These are phyloP conservation scores for Lethenteron camtschaticum DNA, from an alignment of 2,113 vertebrate genomes.

Conservation along the genomic window DNA sequence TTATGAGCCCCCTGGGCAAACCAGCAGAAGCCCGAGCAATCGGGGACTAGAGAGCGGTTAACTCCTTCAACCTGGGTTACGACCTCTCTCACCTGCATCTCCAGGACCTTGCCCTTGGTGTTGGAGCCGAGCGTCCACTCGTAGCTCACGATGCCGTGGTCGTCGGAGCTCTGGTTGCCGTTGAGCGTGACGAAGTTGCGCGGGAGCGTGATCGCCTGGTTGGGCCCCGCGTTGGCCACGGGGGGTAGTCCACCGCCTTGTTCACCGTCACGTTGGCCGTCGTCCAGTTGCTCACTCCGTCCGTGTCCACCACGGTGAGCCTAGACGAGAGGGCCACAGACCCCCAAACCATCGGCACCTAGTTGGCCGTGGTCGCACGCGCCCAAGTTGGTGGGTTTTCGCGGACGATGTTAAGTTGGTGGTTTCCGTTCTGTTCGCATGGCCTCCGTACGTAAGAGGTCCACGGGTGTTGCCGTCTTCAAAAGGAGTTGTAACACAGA, in stretches of 20 bases:
- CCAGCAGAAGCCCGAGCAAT: neutral
- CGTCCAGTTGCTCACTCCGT: conserved; percentile 58
- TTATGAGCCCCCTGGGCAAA: neutral
- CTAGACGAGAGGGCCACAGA: conserved; percentile 18
- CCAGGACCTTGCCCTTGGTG: conserved; percentile 90
- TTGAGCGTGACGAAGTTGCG: conserved; percentile 64
- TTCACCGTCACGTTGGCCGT: conserved; percentile 56
- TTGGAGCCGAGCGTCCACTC: conserved; percentile 84
- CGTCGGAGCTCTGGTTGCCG: conserved; percentile 76
- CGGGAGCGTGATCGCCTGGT: conserved; percentile 80
- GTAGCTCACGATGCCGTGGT: conserved; percentile 64
- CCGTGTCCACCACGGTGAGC: conserved; percentile 72
- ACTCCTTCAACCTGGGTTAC: neutral
- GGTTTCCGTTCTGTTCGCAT: neutral
- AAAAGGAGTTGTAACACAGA: too few relatives aligned
- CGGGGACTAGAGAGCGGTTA: neutral
- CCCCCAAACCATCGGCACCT: too few relatives aligned
- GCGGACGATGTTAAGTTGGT: neutral
- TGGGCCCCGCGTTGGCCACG: conserved; percentile 65
- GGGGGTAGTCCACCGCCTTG: conserved; percentile 88
- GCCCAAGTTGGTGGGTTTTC: too few relatives aligned
- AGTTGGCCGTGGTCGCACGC: too few relatives aligned
- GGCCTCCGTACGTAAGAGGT: too few relatives aligned
- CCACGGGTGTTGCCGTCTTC: too few relatives aligned
- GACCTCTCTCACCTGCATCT: conserved; percentile 62